Evolutionary conservation across 2,113 vertebrate genomes (phyloP).

Genomic region (Ailuropoda melanoleuca): DNA sequence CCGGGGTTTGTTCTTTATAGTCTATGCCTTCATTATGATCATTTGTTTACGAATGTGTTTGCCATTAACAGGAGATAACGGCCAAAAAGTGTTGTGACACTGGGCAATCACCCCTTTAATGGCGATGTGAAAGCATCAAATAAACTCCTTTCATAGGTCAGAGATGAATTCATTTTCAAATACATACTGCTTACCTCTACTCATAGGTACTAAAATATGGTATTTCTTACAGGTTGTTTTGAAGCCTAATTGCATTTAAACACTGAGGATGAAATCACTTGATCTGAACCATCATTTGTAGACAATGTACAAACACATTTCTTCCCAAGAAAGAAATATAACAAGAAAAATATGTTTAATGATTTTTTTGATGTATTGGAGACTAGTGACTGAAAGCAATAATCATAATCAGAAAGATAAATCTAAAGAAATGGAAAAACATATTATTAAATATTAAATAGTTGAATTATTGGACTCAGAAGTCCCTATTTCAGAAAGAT

Average conservation of each 20-base stretch:
- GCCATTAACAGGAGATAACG: slow-evolving; percentile 51
- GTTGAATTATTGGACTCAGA: slow-evolving; percentile 37
- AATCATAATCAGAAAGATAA: slow-evolving; percentile 39
- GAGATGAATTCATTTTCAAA: slow-evolving; percentile 13
- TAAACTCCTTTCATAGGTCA: slow-evolving; percentile 41
- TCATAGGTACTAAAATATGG: slow-evolving; percentile 50
- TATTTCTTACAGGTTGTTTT: slow-evolving; percentile 46
- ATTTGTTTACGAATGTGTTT: slow-evolving; percentile 65
- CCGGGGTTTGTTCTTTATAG: slow-evolving; percentile 43
- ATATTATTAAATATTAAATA: slow-evolving; percentile 19
- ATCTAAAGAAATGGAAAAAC: slow-evolving; percentile 56
- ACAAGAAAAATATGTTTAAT: slow-evolving; percentile 49
- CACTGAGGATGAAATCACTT: slow-evolving; percentile 52
- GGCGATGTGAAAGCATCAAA: neutral
- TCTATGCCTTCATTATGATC: slow-evolving; percentile 59
- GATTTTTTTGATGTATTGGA: slow-evolving; percentile 27
- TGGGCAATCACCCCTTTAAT: slow-evolving; percentile 47
- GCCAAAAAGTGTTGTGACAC: neutral
- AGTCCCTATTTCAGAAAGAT: slow-evolving; percentile 61
- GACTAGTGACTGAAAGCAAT: neutral
- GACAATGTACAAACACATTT: slow-evolving; percentile 56
- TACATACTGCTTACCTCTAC: neutral
- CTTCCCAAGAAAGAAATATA: slow-evolving; percentile 24
- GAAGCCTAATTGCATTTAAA: slow-evolving; percentile 57
- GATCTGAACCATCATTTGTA: slow-evolving; percentile 30